These are phyloP conservation scores for Micropterix aruncella DNA, from an alignment of 2,888 invertebrate species.

Conservation along the genomic window DNA sequence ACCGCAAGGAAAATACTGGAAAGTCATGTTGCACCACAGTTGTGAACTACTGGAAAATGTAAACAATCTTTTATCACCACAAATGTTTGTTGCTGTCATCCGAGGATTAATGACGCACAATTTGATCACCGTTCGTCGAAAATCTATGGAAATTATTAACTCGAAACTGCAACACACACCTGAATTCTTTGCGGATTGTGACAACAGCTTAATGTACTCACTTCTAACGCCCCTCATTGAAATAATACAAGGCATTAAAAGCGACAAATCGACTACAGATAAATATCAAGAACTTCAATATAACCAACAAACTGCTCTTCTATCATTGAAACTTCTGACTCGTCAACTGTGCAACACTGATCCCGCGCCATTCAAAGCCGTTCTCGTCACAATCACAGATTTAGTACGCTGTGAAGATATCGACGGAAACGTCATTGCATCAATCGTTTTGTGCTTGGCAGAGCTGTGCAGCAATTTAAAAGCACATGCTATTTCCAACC, in stretches of 20 bases:
- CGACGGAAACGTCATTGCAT: slow-evolving; percentile 52
- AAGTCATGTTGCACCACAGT: slow-evolving; percentile 60
- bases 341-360: slow-evolving; percentile 52
- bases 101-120: slow-evolving; percentile 58
- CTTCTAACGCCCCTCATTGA: slow-evolving; percentile 46
- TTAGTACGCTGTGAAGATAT: slow-evolving; percentile 37
- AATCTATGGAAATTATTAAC: slow-evolving; percentile 76
- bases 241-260: slow-evolving; percentile 40
- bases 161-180: slow-evolving; percentile 59
- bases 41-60: slow-evolving; percentile 71
- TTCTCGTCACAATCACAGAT: slow-evolving; percentile 52
- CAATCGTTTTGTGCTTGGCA: slow-evolving; percentile 60
- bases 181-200: slow-evolving; percentile 41
- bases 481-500: slow-evolving; percentile 55
- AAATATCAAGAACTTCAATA: slow-evolving; percentile 44
- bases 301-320: slow-evolving; percentile 69
- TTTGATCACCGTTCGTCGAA: slow-evolving; percentile 54
- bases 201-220: slow-evolving; percentile 34
- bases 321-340: slow-evolving; percentile 72
- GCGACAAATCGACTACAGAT: slow-evolving; percentile 22
- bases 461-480: slow-evolving; percentile 65
- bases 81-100: slow-evolving; percentile 68
- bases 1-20: slow-evolving; percentile 62
- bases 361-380: slow-evolving; percentile 53
- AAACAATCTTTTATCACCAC: slow-evolving; percentile 62